Evolutionary conservation across 2,797 vertebrate species (phyloP).

Genomic region (Macrochelys suwanniensis): DNA sequence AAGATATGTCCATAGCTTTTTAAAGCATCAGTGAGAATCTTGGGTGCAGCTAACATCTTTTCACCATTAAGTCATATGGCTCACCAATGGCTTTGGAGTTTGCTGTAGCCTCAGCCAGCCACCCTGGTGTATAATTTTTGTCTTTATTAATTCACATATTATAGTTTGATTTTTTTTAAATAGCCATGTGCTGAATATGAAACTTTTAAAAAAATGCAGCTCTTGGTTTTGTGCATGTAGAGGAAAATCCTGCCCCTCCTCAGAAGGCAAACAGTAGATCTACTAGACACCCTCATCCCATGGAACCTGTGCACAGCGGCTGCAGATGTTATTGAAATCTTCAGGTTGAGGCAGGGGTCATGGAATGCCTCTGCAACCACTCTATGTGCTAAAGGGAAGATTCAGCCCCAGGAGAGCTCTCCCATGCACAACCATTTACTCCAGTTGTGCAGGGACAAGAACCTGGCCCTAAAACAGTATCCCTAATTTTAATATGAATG

Average conservation of each 20-base stretch:
- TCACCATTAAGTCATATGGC: conserved; percentile 1
- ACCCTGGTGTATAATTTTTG: conserved; percentile 1
- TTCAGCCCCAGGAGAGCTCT: background rate
- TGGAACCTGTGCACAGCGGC: background rate
- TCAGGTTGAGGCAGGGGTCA: background rate
- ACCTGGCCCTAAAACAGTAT: no score
- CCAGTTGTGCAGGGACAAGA: background rate
- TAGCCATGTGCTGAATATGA: background rate
- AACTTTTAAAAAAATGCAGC: background rate
- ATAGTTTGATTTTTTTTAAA: background rate
- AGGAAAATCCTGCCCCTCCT: background rate
- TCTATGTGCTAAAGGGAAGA: background rate
- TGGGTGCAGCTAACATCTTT: conserved; percentile 1
- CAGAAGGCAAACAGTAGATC: background rate
- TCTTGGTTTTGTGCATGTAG: conserved; percentile 6
- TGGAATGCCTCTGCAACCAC: background rate
- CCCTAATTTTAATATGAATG: background rate
- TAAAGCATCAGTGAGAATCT: background rate
- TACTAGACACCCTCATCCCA: background rate
- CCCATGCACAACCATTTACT: background rate
- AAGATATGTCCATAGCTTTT: conserved; percentile 42
- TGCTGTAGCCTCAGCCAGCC: background rate
- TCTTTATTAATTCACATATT: background rate
- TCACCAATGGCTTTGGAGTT: background rate
- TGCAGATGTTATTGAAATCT: background rate